These are phyloP conservation scores for Distichodus sexfasciatus DNA, from an alignment of 2,797 vertebrate species.

Conservation along the genomic window DNA sequence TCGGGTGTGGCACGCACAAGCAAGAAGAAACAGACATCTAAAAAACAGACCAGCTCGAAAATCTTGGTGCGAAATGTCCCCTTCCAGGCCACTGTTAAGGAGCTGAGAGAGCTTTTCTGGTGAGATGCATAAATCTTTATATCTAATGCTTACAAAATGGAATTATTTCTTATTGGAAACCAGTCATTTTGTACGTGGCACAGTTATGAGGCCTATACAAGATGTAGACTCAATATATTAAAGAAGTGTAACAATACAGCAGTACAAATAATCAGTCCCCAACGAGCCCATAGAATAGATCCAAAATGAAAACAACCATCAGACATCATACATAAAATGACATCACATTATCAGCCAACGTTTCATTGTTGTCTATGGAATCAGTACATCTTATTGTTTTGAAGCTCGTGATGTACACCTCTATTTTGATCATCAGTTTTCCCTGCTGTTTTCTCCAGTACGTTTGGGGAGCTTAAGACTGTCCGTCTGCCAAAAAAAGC, in stretches of 20 bases:
- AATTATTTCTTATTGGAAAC: not conserved
- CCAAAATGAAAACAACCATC: too few relatives aligned
- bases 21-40: slow-evolving; percentile 80
- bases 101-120: slow-evolving; percentile 95
- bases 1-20: slow-evolving; percentile 53
- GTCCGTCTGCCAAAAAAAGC: slow-evolving; percentile 93
- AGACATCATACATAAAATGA: too few relatives aligned
- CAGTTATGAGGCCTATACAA: too few relatives aligned
- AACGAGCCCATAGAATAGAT: too few relatives aligned
- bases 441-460: slow-evolving; percentile 74
- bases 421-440: not conserved
- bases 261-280: too few relatives aligned
- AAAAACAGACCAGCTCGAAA: slow-evolving; percentile 89
- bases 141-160: not conserved
- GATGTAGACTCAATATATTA: too few relatives aligned
- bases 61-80: slow-evolving; percentile 95
- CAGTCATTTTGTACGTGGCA: too few relatives aligned
- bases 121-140: slow-evolving; percentile 52
- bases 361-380: too few relatives aligned
- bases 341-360: too few relatives aligned
- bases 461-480: slow-evolving; percentile 94
- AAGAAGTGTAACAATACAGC: too few relatives aligned
- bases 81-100: slow-evolving; percentile 86
- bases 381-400: too few relatives aligned
- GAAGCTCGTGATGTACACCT: too few relatives aligned